Percentiles rank a stretch among this genome's conserved stretches.
Conservation (phyloP, 2,797 vertebrate genomes). For the Ctenopoma multispine region DNA sequence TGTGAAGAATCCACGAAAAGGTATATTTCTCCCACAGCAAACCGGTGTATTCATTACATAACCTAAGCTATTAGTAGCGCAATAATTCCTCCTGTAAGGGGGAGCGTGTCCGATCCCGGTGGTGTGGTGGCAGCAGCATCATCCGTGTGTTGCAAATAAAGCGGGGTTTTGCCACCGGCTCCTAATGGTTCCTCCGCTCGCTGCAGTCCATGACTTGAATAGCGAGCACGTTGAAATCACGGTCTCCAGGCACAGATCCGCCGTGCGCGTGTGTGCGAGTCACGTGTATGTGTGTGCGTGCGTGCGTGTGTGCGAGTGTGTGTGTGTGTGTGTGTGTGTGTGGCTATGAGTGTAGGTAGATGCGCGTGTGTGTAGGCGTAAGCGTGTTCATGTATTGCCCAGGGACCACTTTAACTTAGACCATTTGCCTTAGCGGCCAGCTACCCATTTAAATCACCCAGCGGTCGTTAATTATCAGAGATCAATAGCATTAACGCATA, state of each 20-base stretch:
- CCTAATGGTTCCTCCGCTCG: constrained; percentile 67
- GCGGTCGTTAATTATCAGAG: constrained; percentile 75
- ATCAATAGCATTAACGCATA: constrained; percentile 76
- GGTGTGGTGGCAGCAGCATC: constrained; percentile 39
- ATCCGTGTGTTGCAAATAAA: constrained; percentile 66
- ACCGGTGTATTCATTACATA: constrained; percentile 68
- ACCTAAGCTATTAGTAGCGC: constrained; percentile 51
- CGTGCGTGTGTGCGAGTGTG: constrained; percentile 27
- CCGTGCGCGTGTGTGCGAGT: constrained; percentile 19
- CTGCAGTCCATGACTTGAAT: constrained; percentile 80
- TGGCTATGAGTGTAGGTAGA: constrained; percentile 11
- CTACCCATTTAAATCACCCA: constrained; percentile 63
- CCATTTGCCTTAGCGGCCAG: constrained; percentile 62
- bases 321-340: constrained; percentile 13
- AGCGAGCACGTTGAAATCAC: constrained; percentile 71
- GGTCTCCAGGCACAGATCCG: constrained; percentile 56
- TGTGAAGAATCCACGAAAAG: constrained; percentile 33
- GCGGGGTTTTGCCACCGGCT: constrained; percentile 61
- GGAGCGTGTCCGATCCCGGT: constrained; percentile 52
- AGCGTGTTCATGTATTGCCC: constrained; percentile 48
- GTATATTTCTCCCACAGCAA: constrained; percentile 31
- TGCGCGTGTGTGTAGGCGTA: constrained; percentile 52
- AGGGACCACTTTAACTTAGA: constrained; percentile 76
- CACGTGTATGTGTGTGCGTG: constrained; percentile 26
- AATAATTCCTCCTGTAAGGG: constrained; percentile 61